phyloP scores from a whole-genome alignment of 2,797 vertebrate genomes.

The Sitta carolinensis region DNA sequence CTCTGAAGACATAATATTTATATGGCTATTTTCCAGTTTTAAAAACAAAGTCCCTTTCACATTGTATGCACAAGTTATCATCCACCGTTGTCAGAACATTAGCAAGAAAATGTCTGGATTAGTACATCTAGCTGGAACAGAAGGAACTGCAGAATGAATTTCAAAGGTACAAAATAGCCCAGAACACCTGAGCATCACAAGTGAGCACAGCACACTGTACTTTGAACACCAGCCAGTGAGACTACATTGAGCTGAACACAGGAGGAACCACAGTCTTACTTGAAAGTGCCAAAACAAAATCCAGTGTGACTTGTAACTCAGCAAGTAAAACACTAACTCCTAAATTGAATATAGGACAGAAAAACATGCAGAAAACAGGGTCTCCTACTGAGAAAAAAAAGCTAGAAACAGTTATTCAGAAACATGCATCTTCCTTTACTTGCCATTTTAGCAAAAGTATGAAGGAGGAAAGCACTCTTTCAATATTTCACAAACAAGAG shows the following conservation, averaged over 20 bases:
- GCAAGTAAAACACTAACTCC: neutral
- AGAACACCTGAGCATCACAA: neutral
- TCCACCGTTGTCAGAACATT: neutral
- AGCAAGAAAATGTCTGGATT: neutral
- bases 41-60: neutral
- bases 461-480: neutral
- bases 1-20: neutral
- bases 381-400: neutral
- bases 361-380: neutral
- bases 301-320: rapidly evolving
- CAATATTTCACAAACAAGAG: neutral
- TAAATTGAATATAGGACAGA: neutral
- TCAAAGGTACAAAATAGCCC: neutral
- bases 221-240: neutral
- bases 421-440: neutral
- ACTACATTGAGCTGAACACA: neutral
- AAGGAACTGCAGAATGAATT: neutral
- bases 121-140: neutral
- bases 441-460: neutral
- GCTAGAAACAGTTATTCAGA: neutral
- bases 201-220: neutral
- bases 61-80: neutral
- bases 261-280: neutral
- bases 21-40: neutral
- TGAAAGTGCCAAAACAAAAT: neutral